A percentile compares a stretch with the other conserved stretches of the same genome.
These are phyloP conservation scores for Bergia puertoricense DNA, from an alignment of 92 coral and sea anemone genomes.

Conservation along the genomic window DNA sequence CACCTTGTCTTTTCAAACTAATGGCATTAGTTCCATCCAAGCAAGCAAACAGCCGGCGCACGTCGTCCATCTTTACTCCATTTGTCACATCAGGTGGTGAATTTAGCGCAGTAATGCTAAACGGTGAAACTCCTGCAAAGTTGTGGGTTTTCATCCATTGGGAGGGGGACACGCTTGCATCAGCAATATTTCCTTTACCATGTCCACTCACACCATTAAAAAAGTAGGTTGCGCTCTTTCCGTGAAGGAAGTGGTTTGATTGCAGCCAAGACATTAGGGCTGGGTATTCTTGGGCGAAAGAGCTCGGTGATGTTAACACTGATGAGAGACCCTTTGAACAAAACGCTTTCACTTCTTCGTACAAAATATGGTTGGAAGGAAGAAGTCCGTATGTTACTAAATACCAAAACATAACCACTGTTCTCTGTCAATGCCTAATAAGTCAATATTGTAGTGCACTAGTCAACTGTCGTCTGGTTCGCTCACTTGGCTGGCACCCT, in stretches of 20 bases:
- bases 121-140: constrained; percentile 46
- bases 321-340: constrained; percentile 31
- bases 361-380: constrained; percentile 56
- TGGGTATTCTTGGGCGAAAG: constrained; percentile 37
- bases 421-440: constrained; percentile 40
- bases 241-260: constrained; percentile 42
- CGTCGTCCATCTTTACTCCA: constrained; percentile 32
- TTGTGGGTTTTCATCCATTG: constrained; percentile 35
- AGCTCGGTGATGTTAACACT: constrained; percentile 18
- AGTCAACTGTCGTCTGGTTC: constrained; percentile 37
- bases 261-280: constrained; percentile 43
- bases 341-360: constrained; percentile 52
- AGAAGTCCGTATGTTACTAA: constrained; percentile 45
- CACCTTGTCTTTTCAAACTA: constrained; percentile 28
- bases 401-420: constrained; percentile 62
- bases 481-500: background rate
- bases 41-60: constrained; percentile 26
- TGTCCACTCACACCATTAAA: constrained; percentile 46
- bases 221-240: constrained; percentile 34
- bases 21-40: constrained; percentile 14
- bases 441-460: constrained; percentile 49
- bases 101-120: constrained; percentile 26
- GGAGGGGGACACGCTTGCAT: constrained; percentile 34
- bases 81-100: constrained; percentile 3
- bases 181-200: constrained; percentile 40